Conservation (phyloP, 2,113 vertebrate species). For the Trinectes maculatus region DNA sequence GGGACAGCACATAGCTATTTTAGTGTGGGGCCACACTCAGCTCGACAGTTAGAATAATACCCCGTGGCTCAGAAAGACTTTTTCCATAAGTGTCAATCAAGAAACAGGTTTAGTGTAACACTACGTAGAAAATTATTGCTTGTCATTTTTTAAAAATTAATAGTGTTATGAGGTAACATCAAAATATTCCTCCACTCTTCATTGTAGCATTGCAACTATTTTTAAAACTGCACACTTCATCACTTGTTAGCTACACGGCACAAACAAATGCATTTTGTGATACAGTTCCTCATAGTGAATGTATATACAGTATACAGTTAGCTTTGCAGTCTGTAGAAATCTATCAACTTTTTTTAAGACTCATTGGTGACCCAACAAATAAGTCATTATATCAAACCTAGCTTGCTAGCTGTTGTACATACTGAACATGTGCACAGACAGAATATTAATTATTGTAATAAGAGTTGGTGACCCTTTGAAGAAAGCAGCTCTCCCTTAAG, state of each 20-base stretch:
- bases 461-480: slow-evolving; percentile 65
- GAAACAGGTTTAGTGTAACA: background rate
- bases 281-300: background rate
- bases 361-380: slow-evolving; percentile 21
- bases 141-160: background rate
- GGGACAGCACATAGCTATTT: background rate
- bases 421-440: slow-evolving; percentile 29
- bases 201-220: background rate
- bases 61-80: background rate
- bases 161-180: background rate
- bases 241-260: background rate
- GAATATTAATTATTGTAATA: slow-evolving; percentile 69
- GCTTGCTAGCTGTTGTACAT: slow-evolving; percentile 41
- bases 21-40: background rate
- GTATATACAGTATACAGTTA: no score
- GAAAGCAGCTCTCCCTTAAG: slow-evolving; percentile 43
- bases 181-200: background rate
- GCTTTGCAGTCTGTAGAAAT: background rate
- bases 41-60: background rate
- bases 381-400: slow-evolving; percentile 48
- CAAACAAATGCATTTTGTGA: background rate
- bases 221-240: background rate
- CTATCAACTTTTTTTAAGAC: slow-evolving; percentile 24
- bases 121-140: no score
- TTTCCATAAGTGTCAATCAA: background rate